These are phyloP conservation scores for Trilocha varians DNA, from an alignment of 2,888 invertebrate species.

Conservation along the genomic window DNA sequence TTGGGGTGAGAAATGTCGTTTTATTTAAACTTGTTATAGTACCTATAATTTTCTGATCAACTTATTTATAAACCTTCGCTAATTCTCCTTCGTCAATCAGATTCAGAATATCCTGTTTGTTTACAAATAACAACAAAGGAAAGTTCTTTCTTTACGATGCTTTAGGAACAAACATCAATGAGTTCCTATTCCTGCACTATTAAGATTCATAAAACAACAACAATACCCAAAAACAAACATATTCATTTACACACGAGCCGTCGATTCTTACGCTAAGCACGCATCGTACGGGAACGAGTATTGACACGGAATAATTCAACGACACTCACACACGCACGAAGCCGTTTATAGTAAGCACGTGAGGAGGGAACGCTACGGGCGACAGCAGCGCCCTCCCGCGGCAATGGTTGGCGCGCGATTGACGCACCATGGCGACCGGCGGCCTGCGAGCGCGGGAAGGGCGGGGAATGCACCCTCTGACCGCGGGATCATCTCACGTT, in stretches of 20 bases:
- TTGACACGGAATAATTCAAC: slow-evolving; percentile 56
- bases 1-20: too few relatives aligned
- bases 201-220: slow-evolving; percentile 32
- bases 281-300: slow-evolving; percentile 48
- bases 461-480: slow-evolving; percentile 58
- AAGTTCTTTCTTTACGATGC: too few relatives aligned
- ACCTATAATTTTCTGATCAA: too few relatives aligned
- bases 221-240: slow-evolving; percentile 56
- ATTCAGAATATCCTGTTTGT: too few relatives aligned
- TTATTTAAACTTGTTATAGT: too few relatives aligned
- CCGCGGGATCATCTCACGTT: slow-evolving; percentile 32
- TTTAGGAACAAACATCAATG: not conserved
- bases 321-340: slow-evolving; percentile 51
- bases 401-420: slow-evolving; percentile 66
- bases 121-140: too few relatives aligned
- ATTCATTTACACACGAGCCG: slow-evolving; percentile 52
- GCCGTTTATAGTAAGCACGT: slow-evolving; percentile 44
- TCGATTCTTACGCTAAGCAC: slow-evolving; percentile 54
- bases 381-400: slow-evolving; percentile 60
- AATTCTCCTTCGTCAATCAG: too few relatives aligned
- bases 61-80: too few relatives aligned
- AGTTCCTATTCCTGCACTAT: not conserved
- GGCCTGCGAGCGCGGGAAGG: slow-evolving; percentile 30
- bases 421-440: slow-evolving; percentile 30
- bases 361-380: slow-evolving; percentile 34